Conservation (phyloP, 2,888 invertebrate genomes). For the Coleophora flavipennella region DNA sequence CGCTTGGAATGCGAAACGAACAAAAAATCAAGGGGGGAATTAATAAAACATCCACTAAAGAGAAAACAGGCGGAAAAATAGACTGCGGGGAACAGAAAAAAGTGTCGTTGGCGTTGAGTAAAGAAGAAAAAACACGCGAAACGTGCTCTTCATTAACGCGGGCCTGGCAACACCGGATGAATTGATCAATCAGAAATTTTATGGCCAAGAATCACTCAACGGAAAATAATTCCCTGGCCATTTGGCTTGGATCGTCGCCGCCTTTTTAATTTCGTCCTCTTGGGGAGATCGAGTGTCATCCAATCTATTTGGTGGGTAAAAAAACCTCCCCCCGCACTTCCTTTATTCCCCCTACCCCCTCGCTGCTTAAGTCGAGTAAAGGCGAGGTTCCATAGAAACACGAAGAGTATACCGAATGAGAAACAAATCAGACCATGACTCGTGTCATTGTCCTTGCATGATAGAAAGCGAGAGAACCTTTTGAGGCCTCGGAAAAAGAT, state of each 20-base stretch:
- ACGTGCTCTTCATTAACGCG: conserved; percentile 65
- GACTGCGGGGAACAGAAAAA: conserved; percentile 32
- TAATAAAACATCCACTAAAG: conserved; percentile 67
- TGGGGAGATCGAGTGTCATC: conserved; percentile 71
- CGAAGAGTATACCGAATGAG: too few relatives aligned
- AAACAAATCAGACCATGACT: too few relatives aligned
- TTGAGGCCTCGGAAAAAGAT: too few relatives aligned
- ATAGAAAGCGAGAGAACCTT: too few relatives aligned
- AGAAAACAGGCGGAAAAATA: conserved; percentile 67
- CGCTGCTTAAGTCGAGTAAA: background rate
- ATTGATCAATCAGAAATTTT: conserved; percentile 73
- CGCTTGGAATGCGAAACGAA: conserved; percentile 15
- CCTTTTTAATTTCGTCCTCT: conserved; percentile 70
- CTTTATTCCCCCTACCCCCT: conserved; percentile 7
- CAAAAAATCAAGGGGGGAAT: conserved; percentile 32
- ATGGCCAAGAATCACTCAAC: conserved; percentile 70
- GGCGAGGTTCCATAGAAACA: too few relatives aligned
- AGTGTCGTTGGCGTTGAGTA: too few relatives aligned
- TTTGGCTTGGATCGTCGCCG: conserved; percentile 66
- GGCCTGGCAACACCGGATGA: conserved; percentile 63
- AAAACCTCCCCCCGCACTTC: conserved; percentile 23
- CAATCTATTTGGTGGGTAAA: conserved; percentile 68
- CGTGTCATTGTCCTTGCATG: too few relatives aligned
- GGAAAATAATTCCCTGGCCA: conserved; percentile 67
- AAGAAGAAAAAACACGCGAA: conserved; percentile 42